Conservation (phyloP, 2,888 invertebrate species). For the Periphyllus acericola region DNA sequence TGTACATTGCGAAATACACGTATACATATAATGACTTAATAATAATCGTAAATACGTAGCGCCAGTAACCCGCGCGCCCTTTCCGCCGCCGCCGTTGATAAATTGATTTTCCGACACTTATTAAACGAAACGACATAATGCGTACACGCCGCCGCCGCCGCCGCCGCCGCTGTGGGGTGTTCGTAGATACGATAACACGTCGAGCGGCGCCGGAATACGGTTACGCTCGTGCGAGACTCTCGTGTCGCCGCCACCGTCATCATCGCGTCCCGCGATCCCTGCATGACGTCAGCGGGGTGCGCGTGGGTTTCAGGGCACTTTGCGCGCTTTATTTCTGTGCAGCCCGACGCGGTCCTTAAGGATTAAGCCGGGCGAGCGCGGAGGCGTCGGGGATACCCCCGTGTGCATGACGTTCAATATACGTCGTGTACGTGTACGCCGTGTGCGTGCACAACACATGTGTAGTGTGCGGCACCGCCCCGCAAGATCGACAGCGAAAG, state of each 20-base stretch:
- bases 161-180: not conserved
- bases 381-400: not conserved
- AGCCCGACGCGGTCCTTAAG: not conserved
- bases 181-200: not conserved
- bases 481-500: conserved; percentile 1
- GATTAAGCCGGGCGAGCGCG: not conserved
- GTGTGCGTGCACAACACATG: not conserved
- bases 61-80: not conserved
- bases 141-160: not conserved
- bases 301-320: not conserved
- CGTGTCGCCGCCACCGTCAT: conserved; percentile 5
- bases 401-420: not conserved
- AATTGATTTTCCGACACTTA: conserved; percentile 31
- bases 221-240: conserved; percentile 2
- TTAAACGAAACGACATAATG: not conserved
- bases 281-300: conserved; percentile 11
- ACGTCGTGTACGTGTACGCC: not conserved
- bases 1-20: not conserved
- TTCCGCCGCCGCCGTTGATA: not conserved
- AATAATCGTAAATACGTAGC: not conserved
- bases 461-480: not conserved
- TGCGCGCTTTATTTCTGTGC: conserved; percentile 6
- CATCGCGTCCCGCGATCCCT: conserved; percentile 21
- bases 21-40: not conserved
- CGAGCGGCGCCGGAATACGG: conserved; percentile 7